Evolutionary conservation across 2,888 invertebrate species (phyloP).

Genomic region (Phortica magna): DNA sequence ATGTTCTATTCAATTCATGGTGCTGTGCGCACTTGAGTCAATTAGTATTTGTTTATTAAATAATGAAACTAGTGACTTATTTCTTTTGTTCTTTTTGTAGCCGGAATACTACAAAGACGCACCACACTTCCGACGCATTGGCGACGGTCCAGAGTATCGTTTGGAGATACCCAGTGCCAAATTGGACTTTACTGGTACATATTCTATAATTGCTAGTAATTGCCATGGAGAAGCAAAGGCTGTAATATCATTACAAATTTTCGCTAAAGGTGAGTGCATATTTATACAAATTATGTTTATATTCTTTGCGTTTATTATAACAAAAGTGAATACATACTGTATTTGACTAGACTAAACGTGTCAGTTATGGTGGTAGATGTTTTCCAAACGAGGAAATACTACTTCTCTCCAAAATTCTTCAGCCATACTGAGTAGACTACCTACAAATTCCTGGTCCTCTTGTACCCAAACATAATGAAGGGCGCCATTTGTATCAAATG

Average conservation of each 20-base stretch:
- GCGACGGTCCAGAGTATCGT: slow-evolving; percentile 88
- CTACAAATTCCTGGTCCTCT: slow-evolving; percentile 75
- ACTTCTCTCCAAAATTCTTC: slow-evolving; percentile 76
- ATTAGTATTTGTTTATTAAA: not conserved
- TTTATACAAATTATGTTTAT: slow-evolving; percentile 41
- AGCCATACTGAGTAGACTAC: slow-evolving; percentile 71
- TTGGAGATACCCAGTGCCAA: slow-evolving; percentile 92
- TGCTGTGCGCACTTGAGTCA: not conserved
- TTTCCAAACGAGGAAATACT: slow-evolving; percentile 72
- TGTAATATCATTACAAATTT: slow-evolving; percentile 91
- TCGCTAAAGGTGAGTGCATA: slow-evolving; percentile 84
- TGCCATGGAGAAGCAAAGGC: slow-evolving; percentile 91
- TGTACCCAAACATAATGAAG: slow-evolving; percentile 77
- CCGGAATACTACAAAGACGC: slow-evolving; percentile 92
- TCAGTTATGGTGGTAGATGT: slow-evolving; percentile 66
- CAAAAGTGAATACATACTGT: slow-evolving; percentile 33
- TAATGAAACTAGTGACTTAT: not conserved
- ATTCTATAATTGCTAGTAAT: slow-evolving; percentile 90
- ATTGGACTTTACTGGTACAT: slow-evolving; percentile 91
- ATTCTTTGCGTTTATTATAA: slow-evolving; percentile 36
- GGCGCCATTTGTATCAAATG: slow-evolving; percentile 76
- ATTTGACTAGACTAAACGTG: slow-evolving; percentile 34
- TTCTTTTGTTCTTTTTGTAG: slow-evolving; percentile 79
- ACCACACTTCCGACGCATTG: slow-evolving; percentile 86
- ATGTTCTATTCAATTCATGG: not conserved